These are phyloP conservation scores for Tineola bisselliella DNA, from an alignment of 2,888 invertebrate species.

Conservation along the genomic window DNA sequence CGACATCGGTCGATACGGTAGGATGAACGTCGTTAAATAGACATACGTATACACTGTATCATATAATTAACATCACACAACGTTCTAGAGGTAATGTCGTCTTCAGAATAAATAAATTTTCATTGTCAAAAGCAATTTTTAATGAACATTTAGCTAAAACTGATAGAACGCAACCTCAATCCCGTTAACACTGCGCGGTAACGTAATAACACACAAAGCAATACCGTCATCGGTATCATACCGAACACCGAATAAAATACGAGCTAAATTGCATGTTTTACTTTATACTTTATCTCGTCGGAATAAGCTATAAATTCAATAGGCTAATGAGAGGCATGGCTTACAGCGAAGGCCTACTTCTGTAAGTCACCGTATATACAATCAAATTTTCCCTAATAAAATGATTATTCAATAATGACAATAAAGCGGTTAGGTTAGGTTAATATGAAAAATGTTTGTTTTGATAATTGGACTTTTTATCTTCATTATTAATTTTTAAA, in stretches of 20 bases:
- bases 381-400: no score
- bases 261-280: neutral
- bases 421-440: no score
- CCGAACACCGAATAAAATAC: neutral
- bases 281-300: neutral
- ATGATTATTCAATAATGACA: no score
- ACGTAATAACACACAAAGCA: neutral
- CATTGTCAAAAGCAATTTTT: neutral
- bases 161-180: neutral
- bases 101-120: neutral
- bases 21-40: neutral
- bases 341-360: no score
- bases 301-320: neutral
- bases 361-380: no score
- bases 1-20: neutral
- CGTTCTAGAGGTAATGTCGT: neutral
- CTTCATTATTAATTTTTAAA: no score
- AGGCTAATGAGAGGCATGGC: neutral
- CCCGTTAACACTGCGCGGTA: neutral
- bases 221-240: neutral
- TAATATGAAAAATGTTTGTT: no score
- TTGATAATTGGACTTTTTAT: no score
- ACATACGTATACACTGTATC: neutral
- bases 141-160: neutral
- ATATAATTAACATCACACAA: neutral